A percentile compares a stretch with the other conserved stretches of the same genome.
Evolutionary conservation across 2,888 invertebrate genomes (phyloP).

Genomic region (Elysia crispata): DNA sequence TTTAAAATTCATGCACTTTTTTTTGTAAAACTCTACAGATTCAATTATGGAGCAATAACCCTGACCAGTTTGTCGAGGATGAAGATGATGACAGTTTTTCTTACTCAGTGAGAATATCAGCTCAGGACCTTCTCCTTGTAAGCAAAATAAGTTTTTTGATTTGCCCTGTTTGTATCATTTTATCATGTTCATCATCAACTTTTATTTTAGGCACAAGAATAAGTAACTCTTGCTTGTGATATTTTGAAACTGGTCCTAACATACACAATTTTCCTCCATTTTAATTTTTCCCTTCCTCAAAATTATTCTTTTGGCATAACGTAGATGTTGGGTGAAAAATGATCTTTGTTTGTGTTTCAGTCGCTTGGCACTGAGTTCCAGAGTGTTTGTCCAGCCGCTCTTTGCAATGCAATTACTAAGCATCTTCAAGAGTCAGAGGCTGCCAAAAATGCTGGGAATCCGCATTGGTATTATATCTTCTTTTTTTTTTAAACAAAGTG

Average conservation of each 20-base stretch:
- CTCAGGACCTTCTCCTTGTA: slow-evolving; percentile 82
- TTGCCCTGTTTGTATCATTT: background rate
- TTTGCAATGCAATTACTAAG: slow-evolving; percentile 81
- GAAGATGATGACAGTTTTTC: slow-evolving; percentile 83
- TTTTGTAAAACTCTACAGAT: slow-evolving; percentile 75
- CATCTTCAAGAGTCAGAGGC: slow-evolving; percentile 82
- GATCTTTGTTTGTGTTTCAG: slow-evolving; percentile 56
- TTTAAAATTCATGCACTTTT: background rate
- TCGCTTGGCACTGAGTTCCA: slow-evolving; percentile 80
- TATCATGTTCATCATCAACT: too few species aligned
- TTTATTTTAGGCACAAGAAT: too few species aligned
- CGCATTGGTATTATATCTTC: slow-evolving; percentile 70
- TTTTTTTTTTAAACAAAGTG: too few species aligned
- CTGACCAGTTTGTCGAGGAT: slow-evolving; percentile 85
- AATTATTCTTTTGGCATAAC: too few species aligned
- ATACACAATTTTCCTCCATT: background rate
- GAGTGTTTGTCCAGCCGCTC: slow-evolving; percentile 80
- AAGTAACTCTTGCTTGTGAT: too few species aligned
- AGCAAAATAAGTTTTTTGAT: slow-evolving; percentile 55
- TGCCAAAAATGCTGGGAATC: slow-evolving; percentile 78
- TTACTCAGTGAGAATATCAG: slow-evolving; percentile 83
- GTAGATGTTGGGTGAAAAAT: too few species aligned
- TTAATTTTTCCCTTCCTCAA: too few species aligned
- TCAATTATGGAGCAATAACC: slow-evolving; percentile 82
- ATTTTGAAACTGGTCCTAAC: background rate